phyloP scores from a whole-genome alignment of 2,113 vertebrate species.

The Syngnathus scovelli region DNA sequence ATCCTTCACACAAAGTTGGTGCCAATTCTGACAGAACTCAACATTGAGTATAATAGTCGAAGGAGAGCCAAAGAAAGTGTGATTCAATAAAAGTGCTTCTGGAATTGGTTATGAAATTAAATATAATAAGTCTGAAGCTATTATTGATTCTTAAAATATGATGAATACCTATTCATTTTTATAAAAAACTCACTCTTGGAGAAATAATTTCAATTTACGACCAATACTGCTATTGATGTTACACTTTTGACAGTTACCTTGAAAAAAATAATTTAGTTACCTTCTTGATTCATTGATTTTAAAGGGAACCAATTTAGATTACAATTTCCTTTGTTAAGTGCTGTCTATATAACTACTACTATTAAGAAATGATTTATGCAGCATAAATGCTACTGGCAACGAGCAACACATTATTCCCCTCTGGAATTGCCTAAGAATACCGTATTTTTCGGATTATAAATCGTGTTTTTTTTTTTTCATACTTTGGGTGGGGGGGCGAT shows the following conservation, averaged over 20 bases:
- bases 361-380: conserved; percentile 16
- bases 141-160: not conserved
- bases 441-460: too few species aligned
- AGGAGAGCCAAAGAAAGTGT: not conserved
- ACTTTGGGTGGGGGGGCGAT: too few species aligned
- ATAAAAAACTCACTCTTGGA: not conserved
- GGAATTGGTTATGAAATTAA: not conserved
- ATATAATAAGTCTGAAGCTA: not conserved
- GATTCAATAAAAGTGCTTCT: not conserved
- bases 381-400: conserved; percentile 12
- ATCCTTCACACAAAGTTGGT: conserved; percentile 56
- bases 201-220: not conserved
- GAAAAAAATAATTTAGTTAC: not conserved
- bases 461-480: too few species aligned
- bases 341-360: too few species aligned
- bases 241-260: not conserved
- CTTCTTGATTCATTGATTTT: too few species aligned
- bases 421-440: not conserved
- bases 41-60: not conserved
- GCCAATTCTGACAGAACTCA: conserved; percentile 50
- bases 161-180: not conserved
- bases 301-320: not conserved
- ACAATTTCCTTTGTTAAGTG: not conserved
- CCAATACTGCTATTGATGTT: not conserved
- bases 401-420: conserved; percentile 6